Conservation (phyloP, 1,140 invertebrate species). For the Drosophila repletoides region DNA sequence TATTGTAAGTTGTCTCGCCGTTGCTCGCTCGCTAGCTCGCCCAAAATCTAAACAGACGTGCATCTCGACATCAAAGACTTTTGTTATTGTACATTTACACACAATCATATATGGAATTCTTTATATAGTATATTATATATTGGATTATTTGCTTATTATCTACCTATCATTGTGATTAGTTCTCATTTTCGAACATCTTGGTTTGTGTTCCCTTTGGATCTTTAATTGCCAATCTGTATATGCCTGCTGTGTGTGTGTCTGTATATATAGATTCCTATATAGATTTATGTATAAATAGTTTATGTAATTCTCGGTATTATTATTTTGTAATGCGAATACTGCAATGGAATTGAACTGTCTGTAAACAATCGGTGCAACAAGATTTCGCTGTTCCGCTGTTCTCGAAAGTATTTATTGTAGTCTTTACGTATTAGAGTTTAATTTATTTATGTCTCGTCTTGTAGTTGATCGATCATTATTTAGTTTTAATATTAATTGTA, state of each 20-base stretch:
- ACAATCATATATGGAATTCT: conserved; percentile 30
- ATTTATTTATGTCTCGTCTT: conserved; percentile 58
- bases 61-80: conserved; percentile 77
- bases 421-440: conserved; percentile 50
- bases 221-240: too few species aligned
- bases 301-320: conserved; percentile 71
- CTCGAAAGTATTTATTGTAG: conserved; percentile 63
- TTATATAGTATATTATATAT: conserved; percentile 52
- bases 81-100: conserved; percentile 63
- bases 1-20: conserved; percentile 33
- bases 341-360: conserved; percentile 66
- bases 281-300: conserved; percentile 33
- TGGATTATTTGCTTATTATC: conserved; percentile 8
- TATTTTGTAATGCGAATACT: conserved; percentile 65
- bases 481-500: conserved; percentile 73
- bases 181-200: conserved; percentile 16
- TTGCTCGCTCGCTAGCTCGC: conserved; percentile 57
- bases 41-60: conserved; percentile 49
- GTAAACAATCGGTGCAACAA: conserved; percentile 27
- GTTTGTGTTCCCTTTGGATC: conserved; percentile 12
- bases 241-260: conserved; percentile 16
- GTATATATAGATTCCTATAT: conserved; percentile 36
- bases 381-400: conserved; percentile 32
- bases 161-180: conserved; percentile 30
- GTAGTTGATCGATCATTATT: conserved; percentile 59